Evolutionary conservation across 2,113 vertebrate species (phyloP).

Genomic region (Corythornis vintsioides): DNA sequence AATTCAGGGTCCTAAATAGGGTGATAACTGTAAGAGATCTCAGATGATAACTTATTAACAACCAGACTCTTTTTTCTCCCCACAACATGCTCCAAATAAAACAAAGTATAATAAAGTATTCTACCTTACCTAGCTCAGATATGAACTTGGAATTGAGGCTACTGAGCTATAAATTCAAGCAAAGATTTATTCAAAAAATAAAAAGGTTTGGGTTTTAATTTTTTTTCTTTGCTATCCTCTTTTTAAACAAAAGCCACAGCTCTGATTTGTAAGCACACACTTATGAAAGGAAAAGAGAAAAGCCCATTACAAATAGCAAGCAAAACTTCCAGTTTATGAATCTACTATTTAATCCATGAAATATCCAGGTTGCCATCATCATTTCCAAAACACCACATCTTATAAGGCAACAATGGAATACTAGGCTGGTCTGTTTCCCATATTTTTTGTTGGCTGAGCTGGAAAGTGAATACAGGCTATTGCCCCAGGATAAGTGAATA

Average conservation of each 20-base stretch:
- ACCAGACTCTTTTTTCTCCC: neutral
- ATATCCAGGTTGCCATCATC: constrained; percentile 50
- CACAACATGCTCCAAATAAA: too few relatives aligned
- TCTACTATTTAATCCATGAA: constrained; percentile 54
- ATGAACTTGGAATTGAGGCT: neutral
- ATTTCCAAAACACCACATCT: constrained; percentile 53
- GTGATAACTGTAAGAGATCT: neutral
- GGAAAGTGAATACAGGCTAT: constrained; percentile 49
- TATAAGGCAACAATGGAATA: constrained; percentile 47
- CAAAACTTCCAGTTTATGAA: constrained; percentile 45
- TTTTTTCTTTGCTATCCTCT: neutral
- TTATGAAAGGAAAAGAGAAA: neutral
- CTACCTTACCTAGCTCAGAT: neutral
- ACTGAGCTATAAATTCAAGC: neutral
- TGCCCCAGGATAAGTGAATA: constrained; percentile 45
- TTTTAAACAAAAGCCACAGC: constrained; percentile 13
- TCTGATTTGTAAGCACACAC: neutral
- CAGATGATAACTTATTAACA: neutral
- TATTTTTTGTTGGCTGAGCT: constrained; percentile 38
- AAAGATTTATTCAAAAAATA: constrained; percentile 13
- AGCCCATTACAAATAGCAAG: neutral
- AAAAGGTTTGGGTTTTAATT: neutral
- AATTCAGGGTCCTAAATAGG: neutral
- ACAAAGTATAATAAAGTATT: neutral
- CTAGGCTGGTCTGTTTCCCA: constrained; percentile 42